Conservation (phyloP, 2,113 vertebrate species). For the Pygathrix nemaeus region DNA sequence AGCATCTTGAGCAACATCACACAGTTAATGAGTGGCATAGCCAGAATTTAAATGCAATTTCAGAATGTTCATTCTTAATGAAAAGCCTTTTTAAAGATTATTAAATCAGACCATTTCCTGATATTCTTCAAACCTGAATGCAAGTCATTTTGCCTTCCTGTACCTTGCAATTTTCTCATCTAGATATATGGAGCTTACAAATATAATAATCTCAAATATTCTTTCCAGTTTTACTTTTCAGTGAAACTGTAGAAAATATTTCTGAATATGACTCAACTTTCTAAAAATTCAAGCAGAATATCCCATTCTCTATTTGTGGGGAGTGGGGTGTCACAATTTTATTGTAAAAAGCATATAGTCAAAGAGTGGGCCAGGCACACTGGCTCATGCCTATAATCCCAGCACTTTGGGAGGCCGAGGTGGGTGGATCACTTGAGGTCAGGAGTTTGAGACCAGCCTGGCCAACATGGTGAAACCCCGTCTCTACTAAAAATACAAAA, state of each 20-base stretch:
- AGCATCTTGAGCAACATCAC: neutral
- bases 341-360: neutral
- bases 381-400: too few species aligned
- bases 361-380: neutral
- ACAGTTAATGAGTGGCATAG: neutral
- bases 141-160: neutral
- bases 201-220: conserved; percentile 1
- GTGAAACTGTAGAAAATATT: conserved; percentile 32
- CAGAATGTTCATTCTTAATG: conserved; percentile 35
- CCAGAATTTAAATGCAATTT: conserved; percentile 7
- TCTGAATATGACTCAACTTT: conserved; percentile 40
- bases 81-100: neutral
- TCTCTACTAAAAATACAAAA: too few species aligned
- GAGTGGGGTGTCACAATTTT: neutral
- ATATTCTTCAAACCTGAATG: conserved; percentile 19
- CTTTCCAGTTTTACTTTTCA: conserved; percentile 52
- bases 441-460: too few species aligned
- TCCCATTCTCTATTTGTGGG: neutral
- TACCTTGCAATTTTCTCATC: conserved; percentile 3
- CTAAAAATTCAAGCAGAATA: conserved; percentile 39
- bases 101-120: neutral
- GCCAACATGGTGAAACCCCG: too few species aligned
- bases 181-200: neutral
- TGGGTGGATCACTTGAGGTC: too few species aligned
- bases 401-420: too few species aligned